A percentile compares a stretch with the other conserved stretches of the same genome.
Evolutionary conservation across 2,888 invertebrate species (phyloP).

Genomic region (Sarcophaga variegata): DNA sequence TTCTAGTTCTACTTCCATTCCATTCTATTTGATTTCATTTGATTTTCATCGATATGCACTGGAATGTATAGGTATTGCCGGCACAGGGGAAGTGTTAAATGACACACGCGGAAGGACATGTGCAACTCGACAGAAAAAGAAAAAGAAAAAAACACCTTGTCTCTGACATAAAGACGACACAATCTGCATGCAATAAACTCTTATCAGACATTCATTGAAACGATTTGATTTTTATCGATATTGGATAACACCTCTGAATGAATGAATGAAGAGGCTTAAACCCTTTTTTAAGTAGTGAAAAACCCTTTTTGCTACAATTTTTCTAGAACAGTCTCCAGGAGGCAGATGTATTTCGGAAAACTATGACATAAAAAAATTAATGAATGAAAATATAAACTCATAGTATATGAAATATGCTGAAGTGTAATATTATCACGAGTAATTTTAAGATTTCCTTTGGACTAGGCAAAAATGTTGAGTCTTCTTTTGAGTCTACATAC

Average conservation of each 20-base stretch:
- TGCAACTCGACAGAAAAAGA: constrained; percentile 54
- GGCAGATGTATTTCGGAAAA: constrained; percentile 54
- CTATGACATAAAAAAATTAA: neutral
- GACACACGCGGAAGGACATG: constrained; percentile 70
- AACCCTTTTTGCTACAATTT: constrained; percentile 22
- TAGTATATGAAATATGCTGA: neutral
- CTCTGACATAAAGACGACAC: constrained; percentile 35
- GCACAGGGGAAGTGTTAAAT: constrained; percentile 57
- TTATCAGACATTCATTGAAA: constrained; percentile 36
- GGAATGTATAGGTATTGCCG: constrained; percentile 33
- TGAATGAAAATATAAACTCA: too few species aligned
- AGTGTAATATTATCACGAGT: neutral
- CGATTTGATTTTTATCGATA: constrained; percentile 67
- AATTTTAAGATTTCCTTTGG: neutral
- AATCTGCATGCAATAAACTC: constrained; percentile 55
- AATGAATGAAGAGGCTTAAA: constrained; percentile 48
- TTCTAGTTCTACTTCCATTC: neutral
- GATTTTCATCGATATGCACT: constrained; percentile 33
- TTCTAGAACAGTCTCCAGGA: neutral
- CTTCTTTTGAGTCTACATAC: too few species aligned
- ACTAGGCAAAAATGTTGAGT: neutral
- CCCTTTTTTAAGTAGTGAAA: constrained; percentile 7
- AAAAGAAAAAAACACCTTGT: constrained; percentile 58
- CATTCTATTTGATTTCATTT: neutral
- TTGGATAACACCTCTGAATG: constrained; percentile 24